Percentiles rank a stretch among this genome's conserved stretches.
These are phyloP conservation scores for Tragelaphus buxtoni DNA, from an alignment of 2,113 vertebrate species.

Conservation along the genomic window DNA sequence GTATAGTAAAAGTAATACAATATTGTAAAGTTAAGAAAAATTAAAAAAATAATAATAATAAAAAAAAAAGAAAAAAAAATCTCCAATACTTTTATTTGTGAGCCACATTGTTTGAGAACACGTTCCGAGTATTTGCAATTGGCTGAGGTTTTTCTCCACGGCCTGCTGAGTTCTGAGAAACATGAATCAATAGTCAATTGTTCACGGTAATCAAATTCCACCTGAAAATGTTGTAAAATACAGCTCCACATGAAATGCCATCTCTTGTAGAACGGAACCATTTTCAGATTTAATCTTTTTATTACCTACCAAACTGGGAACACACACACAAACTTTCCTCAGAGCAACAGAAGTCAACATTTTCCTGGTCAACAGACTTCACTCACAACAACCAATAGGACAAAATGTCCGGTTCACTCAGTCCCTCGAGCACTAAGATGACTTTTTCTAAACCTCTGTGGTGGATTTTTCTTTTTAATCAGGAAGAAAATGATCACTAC, in stretches of 20 bases:
- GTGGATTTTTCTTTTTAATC: not conserved
- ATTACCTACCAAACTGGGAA: not conserved
- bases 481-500: not conserved
- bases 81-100: not conserved
- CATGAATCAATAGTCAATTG: constrained; percentile 38
- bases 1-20: too few species aligned
- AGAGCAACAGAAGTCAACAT: not conserved
- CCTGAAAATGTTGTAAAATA: not conserved
- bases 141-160: not conserved
- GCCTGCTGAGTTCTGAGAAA: not conserved
- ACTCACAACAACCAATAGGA: constrained; percentile 34
- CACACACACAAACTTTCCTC: not conserved
- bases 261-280: not conserved
- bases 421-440: constrained; percentile 37
- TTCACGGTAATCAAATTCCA: constrained; percentile 27
- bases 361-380: not conserved
- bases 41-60: too few species aligned
- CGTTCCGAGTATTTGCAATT: not conserved
- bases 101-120: not conserved
- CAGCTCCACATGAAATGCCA: not conserved
- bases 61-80: too few species aligned
- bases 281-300: constrained; percentile 35
- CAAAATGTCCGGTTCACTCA: constrained; percentile 59
- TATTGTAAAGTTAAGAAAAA: too few species aligned
- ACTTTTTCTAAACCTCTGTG: not conserved